phyloP scores from a whole-genome alignment of 2,113 vertebrate species.

The Crotalus helleri region DNA sequence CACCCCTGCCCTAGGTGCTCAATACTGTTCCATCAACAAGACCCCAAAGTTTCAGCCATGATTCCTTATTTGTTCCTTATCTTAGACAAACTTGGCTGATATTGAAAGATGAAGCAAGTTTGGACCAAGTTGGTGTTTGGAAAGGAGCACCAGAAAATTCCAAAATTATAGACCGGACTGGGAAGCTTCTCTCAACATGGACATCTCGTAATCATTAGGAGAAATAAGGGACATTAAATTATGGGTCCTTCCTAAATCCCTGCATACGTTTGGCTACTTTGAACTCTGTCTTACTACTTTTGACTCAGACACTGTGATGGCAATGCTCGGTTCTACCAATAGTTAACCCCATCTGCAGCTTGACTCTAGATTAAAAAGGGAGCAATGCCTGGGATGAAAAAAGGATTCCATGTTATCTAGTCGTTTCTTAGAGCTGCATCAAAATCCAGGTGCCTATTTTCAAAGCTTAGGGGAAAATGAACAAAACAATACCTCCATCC shows the following conservation, averaged over 20 bases:
- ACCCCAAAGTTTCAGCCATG: background rate
- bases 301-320: background rate
- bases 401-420: background rate
- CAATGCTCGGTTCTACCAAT: background rate
- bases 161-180: background rate
- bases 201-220: background rate
- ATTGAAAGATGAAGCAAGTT: background rate
- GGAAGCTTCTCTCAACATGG: background rate
- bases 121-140: background rate
- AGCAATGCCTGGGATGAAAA: background rate
- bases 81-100: background rate
- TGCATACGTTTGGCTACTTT: background rate
- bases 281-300: background rate
- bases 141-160: background rate
- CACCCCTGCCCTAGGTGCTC: background rate
- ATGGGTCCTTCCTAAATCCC: background rate
- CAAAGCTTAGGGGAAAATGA: background rate
- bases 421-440: background rate
- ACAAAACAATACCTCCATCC: background rate
- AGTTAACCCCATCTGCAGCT: background rate
- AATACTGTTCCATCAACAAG: background rate
- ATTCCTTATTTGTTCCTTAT: background rate
- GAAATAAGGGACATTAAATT: background rate
- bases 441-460: background rate
- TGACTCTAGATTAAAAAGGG: background rate